phyloP scores from a whole-genome alignment of 2,888 invertebrate species.

The Adela reaumurella region DNA sequence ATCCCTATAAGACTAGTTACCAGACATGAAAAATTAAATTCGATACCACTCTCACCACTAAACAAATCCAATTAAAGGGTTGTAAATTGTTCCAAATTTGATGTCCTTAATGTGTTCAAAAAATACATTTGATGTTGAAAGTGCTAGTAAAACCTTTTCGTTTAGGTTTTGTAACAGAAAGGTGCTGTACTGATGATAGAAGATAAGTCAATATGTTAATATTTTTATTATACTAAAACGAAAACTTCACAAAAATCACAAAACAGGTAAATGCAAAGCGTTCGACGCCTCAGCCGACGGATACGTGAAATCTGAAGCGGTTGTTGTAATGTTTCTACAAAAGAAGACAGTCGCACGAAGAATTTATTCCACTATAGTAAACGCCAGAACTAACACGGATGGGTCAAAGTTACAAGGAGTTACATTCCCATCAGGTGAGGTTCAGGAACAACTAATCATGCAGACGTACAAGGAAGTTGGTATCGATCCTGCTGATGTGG shows the following conservation, averaged over 20 bases:
- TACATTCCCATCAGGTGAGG: conserved; percentile 65
- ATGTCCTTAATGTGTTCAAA: no score
- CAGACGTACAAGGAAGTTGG: conserved; percentile 74
- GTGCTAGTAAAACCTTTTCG: conserved; percentile 66
- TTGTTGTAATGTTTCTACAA: conserved; percentile 70
- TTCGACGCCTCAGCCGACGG: conserved; percentile 81
- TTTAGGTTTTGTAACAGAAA: conserved; percentile 78
- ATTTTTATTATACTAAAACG: no score
- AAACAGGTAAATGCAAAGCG: conserved; percentile 68
- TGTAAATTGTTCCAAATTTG: no score
- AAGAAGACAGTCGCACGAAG: conserved; percentile 64
- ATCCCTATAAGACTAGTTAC: no score
- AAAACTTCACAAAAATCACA: no score
- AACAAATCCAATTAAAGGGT: no score
- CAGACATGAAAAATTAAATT: no score
- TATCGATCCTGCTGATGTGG: conserved; percentile 68
- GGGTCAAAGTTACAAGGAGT: conserved; percentile 78
- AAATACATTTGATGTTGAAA: no score
- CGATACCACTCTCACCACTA: no score
- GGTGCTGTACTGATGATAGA: conserved; percentile 78
- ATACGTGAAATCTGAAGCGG: conserved; percentile 77
- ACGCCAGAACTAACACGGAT: conserved; percentile 80
- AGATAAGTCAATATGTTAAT: no score
- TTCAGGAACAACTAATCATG: conserved; percentile 67
- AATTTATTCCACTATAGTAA: conserved; percentile 72